phyloP scores from a whole-genome alignment of 2,888 invertebrate genomes.

The Abscondita cerata region DNA sequence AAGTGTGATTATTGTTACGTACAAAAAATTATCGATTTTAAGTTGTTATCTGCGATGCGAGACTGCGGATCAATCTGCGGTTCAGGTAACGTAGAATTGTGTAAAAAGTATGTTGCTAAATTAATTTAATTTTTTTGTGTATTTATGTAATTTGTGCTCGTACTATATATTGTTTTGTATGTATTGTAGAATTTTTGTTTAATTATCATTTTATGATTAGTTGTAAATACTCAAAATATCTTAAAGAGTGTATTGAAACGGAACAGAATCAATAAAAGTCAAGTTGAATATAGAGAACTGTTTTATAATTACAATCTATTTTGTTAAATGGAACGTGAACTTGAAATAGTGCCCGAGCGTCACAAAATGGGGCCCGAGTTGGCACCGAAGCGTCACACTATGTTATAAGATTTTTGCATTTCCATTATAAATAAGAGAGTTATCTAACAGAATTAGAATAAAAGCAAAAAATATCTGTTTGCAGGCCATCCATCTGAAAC shows the following conservation, averaged over 20 bases:
- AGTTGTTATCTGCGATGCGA: conserved; percentile 28
- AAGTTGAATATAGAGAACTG: no score
- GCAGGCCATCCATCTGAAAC: no score
- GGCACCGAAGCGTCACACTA: no score
- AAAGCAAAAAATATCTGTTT: no score
- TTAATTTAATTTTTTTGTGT: conserved; percentile 31
- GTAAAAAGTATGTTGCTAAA: conserved; percentile 30
- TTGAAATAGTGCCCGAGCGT: no score
- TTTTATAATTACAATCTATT: no score
- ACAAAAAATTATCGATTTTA: conserved; percentile 27
- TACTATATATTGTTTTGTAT: conserved; percentile 23
- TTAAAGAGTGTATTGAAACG: conserved; percentile 20
- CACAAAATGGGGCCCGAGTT: no score
- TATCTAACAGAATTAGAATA: no score
- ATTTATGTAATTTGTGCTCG: conserved; percentile 31
- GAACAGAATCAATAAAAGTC: conserved; percentile 15
- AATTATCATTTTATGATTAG: conserved; percentile 14
- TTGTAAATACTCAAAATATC: conserved; percentile 28
- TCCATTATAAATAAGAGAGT: no score
- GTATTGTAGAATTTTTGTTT: conserved; percentile 26
- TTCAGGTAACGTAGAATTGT: conserved; percentile 26
- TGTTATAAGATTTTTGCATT: no score
- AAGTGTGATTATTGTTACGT: conserved; percentile 23
- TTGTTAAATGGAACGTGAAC: no score
- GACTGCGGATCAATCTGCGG: conserved; percentile 20